These are phyloP conservation scores for Perca fluviatilis DNA, from an alignment of 2,113 vertebrate genomes.

Conservation along the genomic window DNA sequence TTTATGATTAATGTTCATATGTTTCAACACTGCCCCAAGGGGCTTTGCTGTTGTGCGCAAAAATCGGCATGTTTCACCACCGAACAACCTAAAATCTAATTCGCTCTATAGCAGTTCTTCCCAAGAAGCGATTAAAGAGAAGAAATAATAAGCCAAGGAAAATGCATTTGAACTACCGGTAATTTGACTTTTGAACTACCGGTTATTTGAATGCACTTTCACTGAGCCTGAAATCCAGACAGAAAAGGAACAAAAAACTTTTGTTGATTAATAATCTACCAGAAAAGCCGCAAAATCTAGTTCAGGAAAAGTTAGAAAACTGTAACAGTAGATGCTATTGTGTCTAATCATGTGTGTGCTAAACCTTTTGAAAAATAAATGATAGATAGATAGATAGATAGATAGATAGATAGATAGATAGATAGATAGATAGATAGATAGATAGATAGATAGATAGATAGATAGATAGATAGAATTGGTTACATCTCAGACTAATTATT, in stretches of 20 bases:
- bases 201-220: too few relatives aligned
- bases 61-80: neutral
- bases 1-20: neutral
- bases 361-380: neutral
- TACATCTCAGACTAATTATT: constrained; percentile 26
- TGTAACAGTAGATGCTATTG: neutral
- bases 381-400: neutral
- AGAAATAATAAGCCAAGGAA: neutral
- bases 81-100: neutral
- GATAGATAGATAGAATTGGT: neutral
- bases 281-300: neutral
- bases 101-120: neutral
- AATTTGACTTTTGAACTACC: neutral
- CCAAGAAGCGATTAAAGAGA: neutral
- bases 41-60: neutral
- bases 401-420: too few relatives aligned
- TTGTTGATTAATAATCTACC: neutral
- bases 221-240: neutral
- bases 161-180: neutral
- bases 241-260: neutral
- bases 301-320: neutral
- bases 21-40: neutral
- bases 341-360: neutral
- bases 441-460: too few relatives aligned
- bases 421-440: neutral